These are phyloP conservation scores for Sminthurides aquaticus DNA, from an alignment of 2,888 invertebrate genomes.

Conservation along the genomic window DNA sequence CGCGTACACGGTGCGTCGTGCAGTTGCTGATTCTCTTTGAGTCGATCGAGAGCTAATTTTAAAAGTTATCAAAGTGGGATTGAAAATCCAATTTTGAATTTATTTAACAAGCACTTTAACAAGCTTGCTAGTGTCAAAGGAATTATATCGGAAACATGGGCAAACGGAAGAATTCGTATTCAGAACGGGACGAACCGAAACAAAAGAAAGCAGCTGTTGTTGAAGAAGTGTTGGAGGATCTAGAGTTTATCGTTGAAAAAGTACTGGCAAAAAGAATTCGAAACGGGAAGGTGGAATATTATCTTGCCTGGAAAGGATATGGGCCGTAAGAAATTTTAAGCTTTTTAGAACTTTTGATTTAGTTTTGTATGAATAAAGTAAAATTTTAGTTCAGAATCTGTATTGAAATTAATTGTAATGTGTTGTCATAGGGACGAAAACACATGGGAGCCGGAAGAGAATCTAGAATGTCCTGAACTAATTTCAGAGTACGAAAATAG, in stretches of 20 bases:
- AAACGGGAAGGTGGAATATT: conserved; percentile 16
- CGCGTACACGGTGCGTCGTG: no score
- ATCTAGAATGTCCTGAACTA: conserved; percentile 21
- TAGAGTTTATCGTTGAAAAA: conserved; percentile 25
- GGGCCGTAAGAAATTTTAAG: conserved; percentile 12
- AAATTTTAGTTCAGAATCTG: not conserved
- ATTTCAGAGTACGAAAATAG: conserved; percentile 22
- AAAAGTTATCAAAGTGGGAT: no score
- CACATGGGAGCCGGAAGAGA: conserved; percentile 18
- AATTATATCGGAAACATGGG: no score
- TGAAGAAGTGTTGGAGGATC: conserved; percentile 11
- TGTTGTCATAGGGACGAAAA: conserved; percentile 17
- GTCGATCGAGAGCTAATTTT: no score
- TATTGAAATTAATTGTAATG: no score
- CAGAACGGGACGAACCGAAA: not conserved
- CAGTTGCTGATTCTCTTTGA: no score
- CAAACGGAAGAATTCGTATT: no score
- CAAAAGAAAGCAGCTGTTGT: not conserved
- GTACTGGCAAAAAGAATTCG: conserved; percentile 17
- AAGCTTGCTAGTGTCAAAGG: no score
- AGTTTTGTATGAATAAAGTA: not conserved
- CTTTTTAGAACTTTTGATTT: not conserved
- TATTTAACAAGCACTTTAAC: no score
- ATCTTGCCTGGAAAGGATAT: conserved; percentile 22
- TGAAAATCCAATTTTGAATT: no score